Evolutionary conservation across 2,113 vertebrate genomes (phyloP), one percentile per base, ranked within the genome.

Genomic region (Mungos mungo): DNA sequence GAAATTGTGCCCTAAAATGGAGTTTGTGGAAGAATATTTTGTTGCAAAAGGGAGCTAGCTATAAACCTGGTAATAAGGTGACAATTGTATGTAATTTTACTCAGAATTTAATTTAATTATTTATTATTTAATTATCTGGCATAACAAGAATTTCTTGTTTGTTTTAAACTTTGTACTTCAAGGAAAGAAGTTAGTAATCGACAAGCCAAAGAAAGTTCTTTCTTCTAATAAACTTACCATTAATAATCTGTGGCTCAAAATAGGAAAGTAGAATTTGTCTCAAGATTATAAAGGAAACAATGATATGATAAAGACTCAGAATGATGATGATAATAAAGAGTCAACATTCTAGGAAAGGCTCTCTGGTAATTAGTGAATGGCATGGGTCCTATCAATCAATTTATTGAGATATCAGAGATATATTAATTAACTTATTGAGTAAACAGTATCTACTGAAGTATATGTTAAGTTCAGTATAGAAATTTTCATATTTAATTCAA

Each of bases 401-500:
- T 60, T 25, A 23, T 60, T 23, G 21, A 60, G 57, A 23, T 60
- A 60, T 60, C 35, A 45, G 12, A 72, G 16, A 71, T 33, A 81
- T 29, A 81, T 27, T 10, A 38, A 68, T 68, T 18, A 71, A 45
- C 60, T 80, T 52, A 47, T 54, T 63, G 19, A 41, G 35, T 47
- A 79, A 94, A 88, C 7, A 41, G 0, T 47, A 3, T n/a, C 10
- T 74, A 35, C 19, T 65, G 3, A 5, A 83, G 11, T 18, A 3
- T 19, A 69, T 5, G 2, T 13, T 57, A 87, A 66, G 9, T 5
- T 96, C 23, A 88, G 31, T 33, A 57, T 1, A 57, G 21, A 60
- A 68, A 88, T 19, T n/a, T 45, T 63, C 57, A 69, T 84, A 74
- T 87, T 92, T 68, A 82, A 76, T 93, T 94, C 38, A 85, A 68